A percentile compares a stretch with the other conserved stretches of the same genome.
Evolutionary conservation across 1,140 invertebrate species (phyloP).

Genomic region (Cheumatopsyche charites): DNA sequence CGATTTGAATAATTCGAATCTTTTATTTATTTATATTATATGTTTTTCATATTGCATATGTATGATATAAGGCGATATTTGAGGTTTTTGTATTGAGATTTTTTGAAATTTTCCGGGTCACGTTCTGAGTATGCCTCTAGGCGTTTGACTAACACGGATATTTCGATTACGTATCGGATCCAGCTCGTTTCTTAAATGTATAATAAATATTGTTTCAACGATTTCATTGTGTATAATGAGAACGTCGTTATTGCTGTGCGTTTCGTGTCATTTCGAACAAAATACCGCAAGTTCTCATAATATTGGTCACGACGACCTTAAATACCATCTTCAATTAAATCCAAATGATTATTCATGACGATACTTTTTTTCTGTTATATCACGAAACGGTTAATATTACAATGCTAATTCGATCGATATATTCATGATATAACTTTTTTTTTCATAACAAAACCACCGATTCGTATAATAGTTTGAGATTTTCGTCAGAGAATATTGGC

Average conservation of each 20-base stretch:
- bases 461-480: background rate
- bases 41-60: too few relatives aligned
- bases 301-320: conserved; percentile 1
- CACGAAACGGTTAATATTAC: too few relatives aligned
- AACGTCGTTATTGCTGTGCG: too few relatives aligned
- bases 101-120: background rate
- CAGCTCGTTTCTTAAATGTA: background rate
- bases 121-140: background rate
- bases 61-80: too few relatives aligned
- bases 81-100: background rate
- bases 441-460: background rate
- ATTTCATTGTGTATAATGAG: background rate
- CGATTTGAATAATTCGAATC: background rate
- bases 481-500: background rate
- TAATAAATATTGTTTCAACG: conserved; percentile 1
- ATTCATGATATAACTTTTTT: too few relatives aligned
- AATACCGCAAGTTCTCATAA: conserved; percentile 25
- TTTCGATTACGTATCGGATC: conserved; percentile 3
- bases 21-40: background rate
- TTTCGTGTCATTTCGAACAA: background rate
- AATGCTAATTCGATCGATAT: too few relatives aligned
- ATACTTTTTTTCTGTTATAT: background rate
- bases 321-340: background rate
- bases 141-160: background rate
- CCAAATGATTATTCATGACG: background rate